phyloP scores from a whole-genome alignment of 1,140 invertebrate genomes.

The Archegozetes longisetosus region DNA sequence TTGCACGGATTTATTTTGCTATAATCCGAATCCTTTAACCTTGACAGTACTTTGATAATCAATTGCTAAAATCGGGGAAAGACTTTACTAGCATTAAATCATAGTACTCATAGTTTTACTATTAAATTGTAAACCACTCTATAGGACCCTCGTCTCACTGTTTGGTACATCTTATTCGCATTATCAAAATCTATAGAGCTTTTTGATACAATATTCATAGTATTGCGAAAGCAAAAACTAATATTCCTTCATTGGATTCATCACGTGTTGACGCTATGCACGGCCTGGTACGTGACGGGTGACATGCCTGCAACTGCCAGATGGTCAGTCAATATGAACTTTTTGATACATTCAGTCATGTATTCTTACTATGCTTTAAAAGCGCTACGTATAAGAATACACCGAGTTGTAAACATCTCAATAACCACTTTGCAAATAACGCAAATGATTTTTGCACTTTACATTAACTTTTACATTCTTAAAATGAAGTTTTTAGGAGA shows the following conservation, averaged over 20 bases:
- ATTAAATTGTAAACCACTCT: no score
- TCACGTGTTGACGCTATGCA: conserved; percentile 55
- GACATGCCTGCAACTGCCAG: conserved; percentile 28
- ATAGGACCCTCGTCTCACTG: conserved; percentile 22
- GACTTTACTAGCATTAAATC: no score
- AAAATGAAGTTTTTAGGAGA: conserved; percentile 28
- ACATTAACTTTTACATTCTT: conserved; percentile 68
- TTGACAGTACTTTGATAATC: no score
- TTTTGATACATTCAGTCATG: conserved; percentile 92
- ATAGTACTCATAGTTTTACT: no score
- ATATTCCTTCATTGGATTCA: conserved; percentile 90
- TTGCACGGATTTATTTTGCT: no score
- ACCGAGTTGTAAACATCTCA: conserved; percentile 62
- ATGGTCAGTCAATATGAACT: conserved; percentile 99
- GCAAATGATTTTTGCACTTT: conserved; percentile 87
- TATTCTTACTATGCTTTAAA: conserved; percentile 88
- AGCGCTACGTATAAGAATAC: conserved; percentile 69
- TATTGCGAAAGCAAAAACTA: conserved; percentile 86
- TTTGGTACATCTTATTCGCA: conserved; percentile 95
- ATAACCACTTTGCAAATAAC: conserved; percentile 78
- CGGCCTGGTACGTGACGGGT: conserved; percentile 48
- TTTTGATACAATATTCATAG: conserved; percentile 91
- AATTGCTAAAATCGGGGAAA: no score
- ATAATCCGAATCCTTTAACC: no score
- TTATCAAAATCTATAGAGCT: conserved; percentile 80